A percentile compares a stretch with the other conserved stretches of the same genome.
Evolutionary conservation across 2,888 invertebrate genomes (phyloP).

Genomic region (Ennomos fuscantarius): DNA sequence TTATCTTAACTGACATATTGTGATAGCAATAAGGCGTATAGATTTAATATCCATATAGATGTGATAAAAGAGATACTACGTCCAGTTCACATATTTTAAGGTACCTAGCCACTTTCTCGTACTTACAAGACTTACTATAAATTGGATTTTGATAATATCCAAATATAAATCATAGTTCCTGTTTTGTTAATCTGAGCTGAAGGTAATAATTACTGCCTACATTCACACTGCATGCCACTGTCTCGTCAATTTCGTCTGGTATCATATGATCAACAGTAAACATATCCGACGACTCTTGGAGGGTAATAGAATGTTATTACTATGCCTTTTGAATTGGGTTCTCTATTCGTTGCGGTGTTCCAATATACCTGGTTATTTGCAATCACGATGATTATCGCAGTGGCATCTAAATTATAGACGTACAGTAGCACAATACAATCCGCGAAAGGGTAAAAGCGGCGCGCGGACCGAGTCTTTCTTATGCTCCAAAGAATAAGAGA

Average conservation of each 20-base stretch:
- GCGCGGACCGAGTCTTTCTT: slow-evolving; percentile 67
- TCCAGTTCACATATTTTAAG: too few relatives aligned
- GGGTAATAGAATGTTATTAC: slow-evolving; percentile 34
- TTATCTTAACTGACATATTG: slow-evolving; percentile 45
- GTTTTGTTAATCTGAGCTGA: slow-evolving; percentile 7
- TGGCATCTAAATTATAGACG: slow-evolving; percentile 60
- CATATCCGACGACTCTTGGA: slow-evolving; percentile 24
- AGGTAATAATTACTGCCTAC: slow-evolving; percentile 10
- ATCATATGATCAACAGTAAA: slow-evolving; percentile 32
- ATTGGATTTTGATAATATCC: slow-evolving; percentile 1
- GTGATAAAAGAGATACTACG: too few relatives aligned
- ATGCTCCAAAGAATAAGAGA: slow-evolving; percentile 65
- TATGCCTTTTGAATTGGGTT: slow-evolving; percentile 29
- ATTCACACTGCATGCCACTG: slow-evolving; percentile 32
- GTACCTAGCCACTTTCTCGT: too few relatives aligned
- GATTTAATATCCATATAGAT: not conserved
- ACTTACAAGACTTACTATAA: slow-evolving; percentile 2
- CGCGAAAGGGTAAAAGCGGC: slow-evolving; percentile 75
- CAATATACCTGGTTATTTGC: slow-evolving; percentile 51
- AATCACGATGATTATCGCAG: slow-evolving; percentile 62
- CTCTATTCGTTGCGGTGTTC: slow-evolving; percentile 38
- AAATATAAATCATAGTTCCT: not conserved
- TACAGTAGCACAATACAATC: slow-evolving; percentile 52
- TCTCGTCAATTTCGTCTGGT: slow-evolving; percentile 33
- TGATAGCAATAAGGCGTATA: slow-evolving; percentile 30